Evolutionary conservation across 2,888 invertebrate species (phyloP).

Genomic region (Spicauda simplicius): DNA sequence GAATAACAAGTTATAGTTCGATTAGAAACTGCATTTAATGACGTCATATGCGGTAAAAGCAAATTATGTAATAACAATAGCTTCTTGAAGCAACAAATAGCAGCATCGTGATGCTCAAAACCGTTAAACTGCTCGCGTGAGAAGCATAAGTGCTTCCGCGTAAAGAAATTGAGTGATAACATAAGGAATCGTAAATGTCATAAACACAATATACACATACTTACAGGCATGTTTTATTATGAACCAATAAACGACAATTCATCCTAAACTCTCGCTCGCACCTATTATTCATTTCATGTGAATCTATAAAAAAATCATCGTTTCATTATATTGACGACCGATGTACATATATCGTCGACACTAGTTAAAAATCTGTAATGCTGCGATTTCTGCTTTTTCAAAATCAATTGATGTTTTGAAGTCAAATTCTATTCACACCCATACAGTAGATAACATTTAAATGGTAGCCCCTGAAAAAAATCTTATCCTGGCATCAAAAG

Average conservation of each 20-base stretch:
- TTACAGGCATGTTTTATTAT: neutral
- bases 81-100: constrained; percentile 49
- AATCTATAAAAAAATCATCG: no score
- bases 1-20: neutral
- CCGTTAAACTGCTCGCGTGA: constrained; percentile 60
- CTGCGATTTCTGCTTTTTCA: no score
- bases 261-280: no score
- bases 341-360: no score
- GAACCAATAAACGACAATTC: neutral
- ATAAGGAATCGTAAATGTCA: constrained; percentile 25
- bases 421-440: no score
- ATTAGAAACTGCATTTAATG: constrained; percentile 38
- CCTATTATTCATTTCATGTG: no score
- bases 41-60: constrained; percentile 47
- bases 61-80: constrained; percentile 56
- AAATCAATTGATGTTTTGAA: no score
- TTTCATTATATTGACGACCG: no score
- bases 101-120: constrained; percentile 54
- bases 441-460: no score
- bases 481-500: no score
- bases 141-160: constrained; percentile 51
- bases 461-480: no score
- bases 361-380: no score
- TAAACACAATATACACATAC: constrained; percentile 13
- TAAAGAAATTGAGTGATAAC: constrained; percentile 40